Base-by-base conservation (phyloP, 2,113 vertebrate species). In the Scomber colias region DNA sequence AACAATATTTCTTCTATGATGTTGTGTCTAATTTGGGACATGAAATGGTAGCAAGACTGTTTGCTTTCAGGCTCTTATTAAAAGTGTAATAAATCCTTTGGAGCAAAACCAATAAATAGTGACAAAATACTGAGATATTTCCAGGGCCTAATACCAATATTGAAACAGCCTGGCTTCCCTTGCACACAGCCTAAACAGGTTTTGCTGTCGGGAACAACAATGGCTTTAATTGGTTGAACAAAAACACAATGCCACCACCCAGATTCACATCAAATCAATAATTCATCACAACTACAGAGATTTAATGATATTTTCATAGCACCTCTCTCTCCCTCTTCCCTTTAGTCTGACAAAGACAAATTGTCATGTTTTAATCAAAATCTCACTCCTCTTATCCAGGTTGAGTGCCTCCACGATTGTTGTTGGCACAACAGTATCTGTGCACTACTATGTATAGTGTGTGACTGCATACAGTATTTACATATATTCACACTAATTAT, bases 251-350 rank as follows among this genome's bases (percentile, higher is more conserved):
- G 56, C 66, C 75, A 66, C 64, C 89, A 59, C 76, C 62, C 57
- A 86, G 75, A 92, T 92, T 91, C 84, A 78, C 82, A 89, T 92
- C 86, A 68, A 91, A 95, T 94, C 91, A 94, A 94, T 94, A 95
- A 93, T 94, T 93, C 89, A 94, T 94, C 83, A 90, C 84, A 90
- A 87, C 91, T 83, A 88, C 90, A 83, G 77, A 84, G 75, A 89
- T 91, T 87, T 91, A 85, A 92, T 90, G 71, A 86, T 92, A 90
- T 90, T 92, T 92, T 90, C 87, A 90, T 82, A 80, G 77, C 77
- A 75, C 50, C 40, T 73, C 45, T 75, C 73, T 81, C 83, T 71
- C 73, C 50, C 61, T 74, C 55, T 46, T 76, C 81, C 79, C 71
- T 75, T 80, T 62, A 61, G 82, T 75, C 56, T 92, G 87, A 91